Base-by-base conservation (phyloP, 2,113 vertebrate genomes). In the Miniopterus natalensis region DNA sequence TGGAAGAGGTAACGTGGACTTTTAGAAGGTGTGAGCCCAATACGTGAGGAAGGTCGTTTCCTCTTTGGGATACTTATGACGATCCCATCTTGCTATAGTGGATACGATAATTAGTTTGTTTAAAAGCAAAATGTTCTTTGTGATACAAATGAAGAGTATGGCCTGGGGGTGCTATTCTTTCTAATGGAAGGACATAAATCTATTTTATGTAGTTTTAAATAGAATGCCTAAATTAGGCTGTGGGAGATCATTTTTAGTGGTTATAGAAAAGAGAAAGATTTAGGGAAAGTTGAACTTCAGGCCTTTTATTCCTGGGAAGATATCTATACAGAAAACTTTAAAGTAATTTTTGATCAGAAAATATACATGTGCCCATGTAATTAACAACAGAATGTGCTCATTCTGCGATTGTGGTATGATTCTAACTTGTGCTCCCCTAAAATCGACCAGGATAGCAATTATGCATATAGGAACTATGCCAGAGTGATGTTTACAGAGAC, bases 161-260 rank as follows among this genome's bases (percentile, higher is more conserved):
- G 98, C 98, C 98, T 97, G 98, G 98, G 98, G 98, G 98, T 96
- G 98, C 98, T 98, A 99, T 99, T 99, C 98, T 99, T 99, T 99
- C 99, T 98, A 98, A 98, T 98, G 98, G 99, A 99, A 99, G 99
- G 98, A 99, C 97, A 95, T 98, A 98, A 98, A 98, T 98, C 98
- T 98, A 99, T 99, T 99, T 99, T 99, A 98, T 98, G 98, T 98
- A 98, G 98, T 98, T 98, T 98, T 98, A 98, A 98, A 98, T 98
- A 98, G 98, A 99, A 98, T 98, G 98, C 99, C 99, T 99, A 99
- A 99, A 99, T 99, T 99, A 99, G 98, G 99, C 99, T 98, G 87
- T 98, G 98, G 98, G 98, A 98, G 98, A 98, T 98, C 97, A 97
- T 98, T 98, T 98, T 97, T 98, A 98, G 98, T 97, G 97, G 97